A percentile compares a stretch with the other conserved stretches of the same genome.
phyloP scores from a whole-genome alignment of 2,888 invertebrate genomes.

The Clanis bilineata region DNA sequence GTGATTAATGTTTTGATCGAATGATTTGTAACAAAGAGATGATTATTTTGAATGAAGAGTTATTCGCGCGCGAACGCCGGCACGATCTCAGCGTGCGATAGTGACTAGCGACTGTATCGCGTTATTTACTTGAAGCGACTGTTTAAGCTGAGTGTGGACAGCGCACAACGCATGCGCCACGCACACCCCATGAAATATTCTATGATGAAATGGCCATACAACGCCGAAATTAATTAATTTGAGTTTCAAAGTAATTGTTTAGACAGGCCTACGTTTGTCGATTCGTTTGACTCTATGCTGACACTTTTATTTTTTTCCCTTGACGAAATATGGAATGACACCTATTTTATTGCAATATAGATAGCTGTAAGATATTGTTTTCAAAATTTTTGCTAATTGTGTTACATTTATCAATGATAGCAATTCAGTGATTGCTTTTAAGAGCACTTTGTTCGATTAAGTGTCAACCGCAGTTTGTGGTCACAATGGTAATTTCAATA shows the following conservation, averaged over 20 bases:
- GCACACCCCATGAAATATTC: conserved; percentile 42
- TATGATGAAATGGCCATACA: conserved; percentile 37
- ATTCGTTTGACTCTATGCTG: not conserved
- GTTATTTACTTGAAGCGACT: conserved; percentile 26
- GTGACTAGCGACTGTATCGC: conserved; percentile 12
- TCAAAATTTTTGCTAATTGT: not conserved
- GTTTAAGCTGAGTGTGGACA: conserved; percentile 20
- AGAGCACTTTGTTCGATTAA: too few relatives aligned
- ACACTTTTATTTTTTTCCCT: not conserved
- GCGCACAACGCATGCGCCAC: conserved; percentile 43
- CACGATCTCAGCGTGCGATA: not conserved
- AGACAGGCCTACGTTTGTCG: not conserved
- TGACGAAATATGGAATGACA: not conserved
- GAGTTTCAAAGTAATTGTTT: conserved; percentile 27
- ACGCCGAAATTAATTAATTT: conserved; percentile 41
- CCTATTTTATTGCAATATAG: too few relatives aligned
- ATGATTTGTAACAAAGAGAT: not conserved
- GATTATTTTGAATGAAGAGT: not conserved
- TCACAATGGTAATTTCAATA: too few relatives aligned
- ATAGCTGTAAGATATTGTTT: too few relatives aligned
- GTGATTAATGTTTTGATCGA: not conserved
- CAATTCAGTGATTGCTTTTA: too few relatives aligned
- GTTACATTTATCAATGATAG: too few relatives aligned
- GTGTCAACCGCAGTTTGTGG: too few relatives aligned
- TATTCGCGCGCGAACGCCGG: conserved; percentile 1